Evolutionary conservation across 2,113 vertebrate species (phyloP), one percentile per base, ranked within the genome.

Genomic region (Platycercus adscitus): DNA sequence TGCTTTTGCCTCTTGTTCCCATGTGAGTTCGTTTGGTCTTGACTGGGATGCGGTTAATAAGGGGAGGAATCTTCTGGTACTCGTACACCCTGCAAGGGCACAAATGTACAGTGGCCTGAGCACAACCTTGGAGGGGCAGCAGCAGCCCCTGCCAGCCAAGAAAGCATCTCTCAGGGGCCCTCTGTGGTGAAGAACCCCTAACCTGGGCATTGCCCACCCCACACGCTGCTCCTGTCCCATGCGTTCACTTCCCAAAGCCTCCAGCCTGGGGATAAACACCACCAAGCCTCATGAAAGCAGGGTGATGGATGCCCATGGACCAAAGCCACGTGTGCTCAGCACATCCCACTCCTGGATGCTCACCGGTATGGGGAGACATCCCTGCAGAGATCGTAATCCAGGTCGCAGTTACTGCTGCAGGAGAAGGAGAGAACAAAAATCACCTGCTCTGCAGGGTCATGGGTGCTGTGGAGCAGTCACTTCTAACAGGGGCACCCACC

Each of bases 31-130:
- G 75, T n/a, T 65, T 88, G 80, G 86, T 68, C 93, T 98, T 97
- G 88, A 95, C 72, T 0, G 97, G 96, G 52, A 96, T 65, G 5
- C 10, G 85, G 58, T 73, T 96, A 80, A 96, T 94, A 63, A 97
- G 95, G 1, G 96, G 94, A 8, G 97, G 96, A 39, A 96, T 97
- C 88, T 96, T 96, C 84, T 97, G 98, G 64, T 92, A 91, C 50
- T 96, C 84, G 1, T 91, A 93, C 7, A 94, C 61, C 71, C 97
- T 98, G 55, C 24, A 23, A 53, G 50, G 63, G 76, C 43, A 77
- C 49, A 68, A n/a, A 41, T 73, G 21, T 19, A 52, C 0, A 0
- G 52, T 2, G 2, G 35, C 0, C 0, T 82, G 37, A 81, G 23
- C 20, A 4, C 16, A 37, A 10, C 26, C 70, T 18, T 2, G 3